Conservation (phyloP, 1,140 invertebrate species). For the Drosophila kepulauana region DNA sequence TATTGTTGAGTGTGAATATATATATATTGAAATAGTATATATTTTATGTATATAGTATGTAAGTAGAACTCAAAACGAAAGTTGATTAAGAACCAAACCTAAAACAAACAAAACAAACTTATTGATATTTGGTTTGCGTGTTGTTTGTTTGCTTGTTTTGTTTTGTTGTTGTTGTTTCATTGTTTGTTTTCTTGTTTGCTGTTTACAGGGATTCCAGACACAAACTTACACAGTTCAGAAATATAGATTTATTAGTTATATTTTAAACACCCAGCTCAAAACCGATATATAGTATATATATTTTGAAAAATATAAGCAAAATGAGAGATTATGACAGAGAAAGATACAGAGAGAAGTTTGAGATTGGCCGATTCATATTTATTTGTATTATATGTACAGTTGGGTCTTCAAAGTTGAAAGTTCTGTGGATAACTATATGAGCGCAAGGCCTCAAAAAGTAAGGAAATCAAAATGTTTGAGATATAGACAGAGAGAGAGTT, state of each 20-base stretch:
- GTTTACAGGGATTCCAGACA: conserved; percentile 25
- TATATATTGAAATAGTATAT: conserved; percentile 45
- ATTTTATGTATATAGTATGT: conserved; percentile 43
- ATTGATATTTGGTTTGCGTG: conserved; percentile 66
- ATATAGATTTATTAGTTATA: conserved; percentile 30
- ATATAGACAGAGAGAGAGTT: conserved; percentile 9
- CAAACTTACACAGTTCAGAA: conserved; percentile 55
- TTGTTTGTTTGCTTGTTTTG: conserved; percentile 34
- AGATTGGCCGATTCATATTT: conserved; percentile 19
- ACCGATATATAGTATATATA: conserved; percentile 45
- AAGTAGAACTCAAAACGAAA: conserved; percentile 57
- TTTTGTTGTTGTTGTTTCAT: conserved; percentile 16
- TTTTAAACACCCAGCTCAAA: conserved; percentile 76
- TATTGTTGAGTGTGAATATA: conserved; percentile 59
- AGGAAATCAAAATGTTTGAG: conserved; percentile 30
- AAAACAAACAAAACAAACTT: conserved; percentile 56
- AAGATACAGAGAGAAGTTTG: conserved; percentile 6
- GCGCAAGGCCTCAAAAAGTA: conserved; percentile 29
- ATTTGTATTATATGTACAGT: conserved; percentile 37
- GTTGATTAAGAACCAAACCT: conserved; percentile 55
- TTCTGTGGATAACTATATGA: conserved; percentile 27
- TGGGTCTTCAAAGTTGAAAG: conserved; percentile 11
- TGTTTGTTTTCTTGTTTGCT: conserved; percentile 28
- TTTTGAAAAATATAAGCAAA: conserved; percentile 16
- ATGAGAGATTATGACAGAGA: conserved; percentile 18